These are phyloP conservation scores for Aphaenogaster floridana DNA, from an alignment of 1,140 invertebrate genomes.

Conservation along the genomic window DNA sequence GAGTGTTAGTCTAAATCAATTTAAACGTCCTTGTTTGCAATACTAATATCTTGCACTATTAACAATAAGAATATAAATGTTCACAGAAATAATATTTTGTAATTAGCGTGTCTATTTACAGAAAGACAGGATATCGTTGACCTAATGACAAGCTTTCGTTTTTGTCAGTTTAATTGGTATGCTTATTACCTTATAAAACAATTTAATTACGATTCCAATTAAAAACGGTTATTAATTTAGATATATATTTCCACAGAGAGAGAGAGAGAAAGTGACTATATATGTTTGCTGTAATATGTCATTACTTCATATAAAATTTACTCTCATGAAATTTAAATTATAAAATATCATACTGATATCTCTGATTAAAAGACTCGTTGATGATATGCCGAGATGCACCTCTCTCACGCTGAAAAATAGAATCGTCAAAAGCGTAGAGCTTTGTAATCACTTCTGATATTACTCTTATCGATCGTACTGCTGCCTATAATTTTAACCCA, in stretches of 20 bases:
- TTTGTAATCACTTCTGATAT: slow-evolving; percentile 67
- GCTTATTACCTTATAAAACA: slow-evolving; percentile 9
- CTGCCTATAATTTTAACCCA: not conserved
- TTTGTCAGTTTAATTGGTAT: not conserved
- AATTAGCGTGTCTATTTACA: slow-evolving; percentile 2
- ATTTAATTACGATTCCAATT: slow-evolving; percentile 49
- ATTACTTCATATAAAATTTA: slow-evolving; percentile 36
- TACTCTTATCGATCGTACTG: slow-evolving; percentile 58
- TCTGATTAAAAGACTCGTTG: slow-evolving; percentile 56
- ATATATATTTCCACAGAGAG: not conserved
- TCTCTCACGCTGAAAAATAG: slow-evolving; percentile 32
- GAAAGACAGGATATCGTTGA: not conserved
- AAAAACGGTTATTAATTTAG: slow-evolving; percentile 37
- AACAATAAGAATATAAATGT: not conserved
- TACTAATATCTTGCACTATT: not conserved
- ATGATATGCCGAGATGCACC: slow-evolving; percentile 7
- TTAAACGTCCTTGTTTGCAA: not conserved
- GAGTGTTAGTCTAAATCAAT: not conserved
- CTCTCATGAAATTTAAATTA: slow-evolving; percentile 2
- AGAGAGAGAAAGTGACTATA: not conserved
- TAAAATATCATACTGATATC: slow-evolving; percentile 18
- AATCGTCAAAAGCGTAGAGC: slow-evolving; percentile 37
- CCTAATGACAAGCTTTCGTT: not conserved
- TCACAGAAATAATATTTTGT: not conserved
- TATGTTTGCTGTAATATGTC: slow-evolving; percentile 2